Percentiles rank a stretch among this genome's conserved stretches.
These are phyloP conservation scores for Connochaetes taurinus DNA, from an alignment of 2,113 vertebrate species.

Conservation along the genomic window DNA sequence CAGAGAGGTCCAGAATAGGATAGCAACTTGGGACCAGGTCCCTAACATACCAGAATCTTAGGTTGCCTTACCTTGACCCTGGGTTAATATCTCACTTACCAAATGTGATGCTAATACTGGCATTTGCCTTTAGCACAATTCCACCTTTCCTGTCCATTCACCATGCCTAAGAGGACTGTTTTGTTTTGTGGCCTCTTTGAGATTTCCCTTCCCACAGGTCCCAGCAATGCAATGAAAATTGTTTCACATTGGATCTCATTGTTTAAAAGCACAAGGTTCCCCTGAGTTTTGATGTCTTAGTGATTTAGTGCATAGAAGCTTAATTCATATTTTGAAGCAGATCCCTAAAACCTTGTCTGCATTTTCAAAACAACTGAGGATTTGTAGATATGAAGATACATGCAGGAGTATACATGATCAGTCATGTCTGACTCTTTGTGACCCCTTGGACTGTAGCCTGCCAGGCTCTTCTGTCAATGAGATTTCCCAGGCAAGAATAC, in stretches of 20 bases:
- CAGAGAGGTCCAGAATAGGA: background rate
- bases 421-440: background rate
- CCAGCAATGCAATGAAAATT: background rate
- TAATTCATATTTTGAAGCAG: background rate
- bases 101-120: background rate
- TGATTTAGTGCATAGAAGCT: background rate
- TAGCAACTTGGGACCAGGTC: background rate
- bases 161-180: background rate
- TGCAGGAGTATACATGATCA: background rate
- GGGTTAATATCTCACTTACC: background rate
- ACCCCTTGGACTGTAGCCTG: background rate
- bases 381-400: background rate
- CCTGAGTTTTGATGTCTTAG: background rate
- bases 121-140: background rate
- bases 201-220: background rate
- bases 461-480: background rate
- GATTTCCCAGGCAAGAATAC: background rate
- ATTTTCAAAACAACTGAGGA: background rate
- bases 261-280: background rate
- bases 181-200: background rate
- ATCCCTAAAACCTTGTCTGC: background rate
- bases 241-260: background rate
- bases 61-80: background rate
- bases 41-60: background rate
- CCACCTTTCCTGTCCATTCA: background rate